Evolutionary conservation across 2,797 vertebrate species (phyloP).

Genomic region (Hipposideros larvatus): DNA sequence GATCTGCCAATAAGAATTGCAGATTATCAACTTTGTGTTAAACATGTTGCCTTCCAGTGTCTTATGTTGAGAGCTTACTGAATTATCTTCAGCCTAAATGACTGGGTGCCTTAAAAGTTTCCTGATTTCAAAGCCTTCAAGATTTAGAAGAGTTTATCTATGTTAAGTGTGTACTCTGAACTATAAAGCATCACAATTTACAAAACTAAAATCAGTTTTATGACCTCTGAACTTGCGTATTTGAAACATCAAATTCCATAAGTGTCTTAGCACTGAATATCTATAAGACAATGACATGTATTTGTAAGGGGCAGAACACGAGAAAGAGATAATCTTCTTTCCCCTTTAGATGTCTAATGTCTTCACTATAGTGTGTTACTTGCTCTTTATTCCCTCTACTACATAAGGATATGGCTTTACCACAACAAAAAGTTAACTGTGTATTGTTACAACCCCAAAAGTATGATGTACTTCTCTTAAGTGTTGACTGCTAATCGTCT

Average conservation of each 20-base stretch:
- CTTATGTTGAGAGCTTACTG: not conserved
- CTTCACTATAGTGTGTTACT: not conserved
- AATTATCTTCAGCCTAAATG: not conserved
- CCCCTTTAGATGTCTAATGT: not conserved
- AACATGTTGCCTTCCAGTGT: not conserved
- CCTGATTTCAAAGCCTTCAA: not conserved
- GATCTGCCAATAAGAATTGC: not conserved
- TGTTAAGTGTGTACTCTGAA: not conserved
- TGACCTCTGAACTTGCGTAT: not conserved
- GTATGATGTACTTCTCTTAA: not conserved
- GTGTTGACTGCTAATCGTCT: not conserved
- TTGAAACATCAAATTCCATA: not conserved
- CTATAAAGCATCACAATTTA: not conserved
- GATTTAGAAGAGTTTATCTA: conserved; percentile 8
- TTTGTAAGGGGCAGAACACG: not conserved
- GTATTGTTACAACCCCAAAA: conserved; percentile 20
- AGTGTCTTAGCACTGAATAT: not conserved
- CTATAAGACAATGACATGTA: not conserved
- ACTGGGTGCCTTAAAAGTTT: not conserved
- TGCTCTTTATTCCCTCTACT: not conserved
- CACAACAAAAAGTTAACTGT: conserved; percentile 8
- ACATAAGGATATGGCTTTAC: not conserved
- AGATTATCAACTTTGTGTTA: not conserved
- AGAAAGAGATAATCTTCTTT: not conserved
- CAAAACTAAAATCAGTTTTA: conserved; percentile 8